A percentile compares a stretch with the other conserved stretches of the same genome.
These are phyloP conservation scores for Hippoglossus hippoglossus DNA, from an alignment of 2,797 vertebrate genomes.

Conservation along the genomic window DNA sequence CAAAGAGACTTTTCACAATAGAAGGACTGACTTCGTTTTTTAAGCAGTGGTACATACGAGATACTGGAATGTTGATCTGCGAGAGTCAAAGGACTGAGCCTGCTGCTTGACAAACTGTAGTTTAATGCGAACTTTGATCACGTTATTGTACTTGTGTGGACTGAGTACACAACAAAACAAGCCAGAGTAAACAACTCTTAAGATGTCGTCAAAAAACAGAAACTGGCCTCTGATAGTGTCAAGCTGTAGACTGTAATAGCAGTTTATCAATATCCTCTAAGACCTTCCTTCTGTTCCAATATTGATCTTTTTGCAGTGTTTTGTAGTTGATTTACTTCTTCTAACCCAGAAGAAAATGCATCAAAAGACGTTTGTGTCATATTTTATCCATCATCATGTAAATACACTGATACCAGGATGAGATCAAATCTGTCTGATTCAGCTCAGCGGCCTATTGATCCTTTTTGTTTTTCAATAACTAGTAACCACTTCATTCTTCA, in stretches of 20 bases:
- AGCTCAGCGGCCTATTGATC: not conserved
- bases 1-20: not conserved
- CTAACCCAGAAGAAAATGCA: no score
- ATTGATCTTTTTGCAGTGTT: not conserved
- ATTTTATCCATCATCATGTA: not conserved
- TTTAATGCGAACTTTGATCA: constrained; percentile 5
- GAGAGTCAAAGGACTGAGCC: not conserved
- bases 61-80: constrained; percentile 15
- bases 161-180: constrained; percentile 23
- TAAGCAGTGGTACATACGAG: not conserved
- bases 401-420: not conserved
- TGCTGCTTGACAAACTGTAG: constrained; percentile 15
- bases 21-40: not conserved
- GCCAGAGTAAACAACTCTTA: constrained; percentile 23
- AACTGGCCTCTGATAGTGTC: not conserved
- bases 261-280: not conserved
- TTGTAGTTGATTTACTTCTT: not conserved
- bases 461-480: no score
- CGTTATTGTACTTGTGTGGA: constrained; percentile 6
- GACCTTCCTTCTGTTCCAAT: not conserved
- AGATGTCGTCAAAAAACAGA: constrained; percentile 28
- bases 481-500: no score
- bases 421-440: not conserved
- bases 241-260: constrained; percentile 4
- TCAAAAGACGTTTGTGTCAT: not conserved